Evolutionary conservation across 2,888 invertebrate genomes (phyloP).

Genomic region (Tipula confusa): DNA sequence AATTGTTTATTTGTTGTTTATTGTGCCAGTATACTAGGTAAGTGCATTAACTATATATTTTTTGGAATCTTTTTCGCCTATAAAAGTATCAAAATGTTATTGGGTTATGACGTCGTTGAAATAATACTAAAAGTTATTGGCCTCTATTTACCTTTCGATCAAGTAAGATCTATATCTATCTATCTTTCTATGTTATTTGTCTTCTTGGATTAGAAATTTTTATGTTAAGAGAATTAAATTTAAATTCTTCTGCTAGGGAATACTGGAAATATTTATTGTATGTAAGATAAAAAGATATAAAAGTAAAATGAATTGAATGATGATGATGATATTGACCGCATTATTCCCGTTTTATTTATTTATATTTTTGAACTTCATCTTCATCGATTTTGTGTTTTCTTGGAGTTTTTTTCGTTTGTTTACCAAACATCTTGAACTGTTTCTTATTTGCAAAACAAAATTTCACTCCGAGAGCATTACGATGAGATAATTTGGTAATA

Average conservation of each 20-base stretch:
- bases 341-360: constrained; percentile 20
- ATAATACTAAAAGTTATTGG: background rate
- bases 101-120: background rate
- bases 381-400: background rate
- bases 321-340: background rate
- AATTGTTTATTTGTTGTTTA: background rate
- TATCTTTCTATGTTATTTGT: no score
- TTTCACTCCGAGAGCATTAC: background rate
- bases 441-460: background rate
- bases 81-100: background rate
- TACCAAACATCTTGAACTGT: background rate
- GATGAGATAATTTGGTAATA: no score
- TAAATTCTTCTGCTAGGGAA: background rate
- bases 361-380: background rate
- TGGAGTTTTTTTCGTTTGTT: background rate
- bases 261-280: no score
- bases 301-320: background rate
- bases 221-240: background rate
- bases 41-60: background rate
- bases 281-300: background rate
- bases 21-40: constrained; percentile 29
- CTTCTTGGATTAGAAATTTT: background rate
- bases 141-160: constrained; percentile 6
- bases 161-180: background rate
- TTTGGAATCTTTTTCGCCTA: no score